Conservation (phyloP, 2,888 invertebrate genomes). For the Protula sp. region DNA sequence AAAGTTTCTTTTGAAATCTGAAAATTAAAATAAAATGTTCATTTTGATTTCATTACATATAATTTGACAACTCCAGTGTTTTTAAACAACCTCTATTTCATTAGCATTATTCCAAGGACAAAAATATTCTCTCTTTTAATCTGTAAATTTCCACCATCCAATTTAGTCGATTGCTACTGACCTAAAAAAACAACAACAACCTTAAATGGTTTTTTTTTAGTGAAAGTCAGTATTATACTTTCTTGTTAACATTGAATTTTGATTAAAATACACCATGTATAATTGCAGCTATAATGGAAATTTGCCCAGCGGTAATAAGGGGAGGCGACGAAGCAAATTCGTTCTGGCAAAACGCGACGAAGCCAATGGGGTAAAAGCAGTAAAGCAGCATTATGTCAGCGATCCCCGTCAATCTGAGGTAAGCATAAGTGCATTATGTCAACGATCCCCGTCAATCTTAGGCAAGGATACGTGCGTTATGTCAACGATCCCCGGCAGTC, state of each 20-base stretch:
- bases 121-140: no score
- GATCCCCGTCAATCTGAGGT: slow-evolving; percentile 82
- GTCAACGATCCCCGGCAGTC: no score
- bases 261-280: not conserved
- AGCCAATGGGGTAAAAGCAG: slow-evolving; percentile 88
- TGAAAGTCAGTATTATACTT: not conserved
- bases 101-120: no score
- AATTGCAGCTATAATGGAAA: slow-evolving; percentile 82
- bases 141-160: no score
- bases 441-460: no score
- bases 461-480: not conserved
- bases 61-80: no score
- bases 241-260: not conserved
- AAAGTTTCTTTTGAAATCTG: no score
- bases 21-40: no score
- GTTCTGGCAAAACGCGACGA: slow-evolving; percentile 76
- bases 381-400: slow-evolving; percentile 91
- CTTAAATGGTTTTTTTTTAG: not conserved
- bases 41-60: no score
- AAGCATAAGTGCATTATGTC: slow-evolving; percentile 5
- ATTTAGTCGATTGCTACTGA: no score
- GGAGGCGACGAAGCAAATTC: slow-evolving; percentile 92
- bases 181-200: no score
- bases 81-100: no score
- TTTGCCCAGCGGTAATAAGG: slow-evolving; percentile 87